Percentiles rank a stretch among this genome's conserved stretches.
Evolutionary conservation across 1,140 invertebrate genomes (phyloP).

Genomic region (Manduca sexta): DNA sequence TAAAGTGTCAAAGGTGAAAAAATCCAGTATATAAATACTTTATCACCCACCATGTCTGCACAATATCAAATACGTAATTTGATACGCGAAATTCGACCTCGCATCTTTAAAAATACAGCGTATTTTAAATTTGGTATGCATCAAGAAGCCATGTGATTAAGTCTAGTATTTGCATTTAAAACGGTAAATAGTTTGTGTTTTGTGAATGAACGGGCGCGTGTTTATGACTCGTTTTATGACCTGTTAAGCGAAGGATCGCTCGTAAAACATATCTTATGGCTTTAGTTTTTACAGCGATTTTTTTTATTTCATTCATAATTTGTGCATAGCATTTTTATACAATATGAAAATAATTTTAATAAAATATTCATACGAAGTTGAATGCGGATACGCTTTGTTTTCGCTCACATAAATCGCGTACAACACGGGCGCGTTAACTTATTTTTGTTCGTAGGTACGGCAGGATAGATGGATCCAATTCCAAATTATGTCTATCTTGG

Average conservation of each 20-base stretch:
- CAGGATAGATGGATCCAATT: constrained; percentile 75
- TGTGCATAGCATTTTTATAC: background rate
- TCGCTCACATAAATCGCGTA: constrained; percentile 57
- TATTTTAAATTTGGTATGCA: constrained; percentile 6
- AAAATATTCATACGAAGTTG: constrained; percentile 10
- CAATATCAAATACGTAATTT: constrained; percentile 23
- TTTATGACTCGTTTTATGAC: constrained; percentile 68
- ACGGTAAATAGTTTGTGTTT: constrained; percentile 53
- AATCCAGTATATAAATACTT: constrained; percentile 57
- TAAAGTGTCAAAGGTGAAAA: constrained; percentile 72
- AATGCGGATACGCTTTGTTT: constrained; percentile 37
- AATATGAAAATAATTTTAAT: background rate
- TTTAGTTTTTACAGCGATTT: constrained; percentile 14
- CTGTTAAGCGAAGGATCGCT: constrained; percentile 65
- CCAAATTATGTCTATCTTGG: constrained; percentile 75
- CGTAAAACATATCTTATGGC: constrained; percentile 54
- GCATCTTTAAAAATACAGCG: constrained; percentile 8
- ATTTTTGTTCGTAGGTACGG: constrained; percentile 63
- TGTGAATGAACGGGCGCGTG: constrained; percentile 56
- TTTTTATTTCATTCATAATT: too few relatives aligned
- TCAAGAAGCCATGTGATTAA: constrained; percentile 9
- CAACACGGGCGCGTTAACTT: constrained; percentile 46
- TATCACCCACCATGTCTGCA: constrained; percentile 50
- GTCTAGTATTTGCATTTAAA: constrained; percentile 63
- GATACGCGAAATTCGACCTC: background rate